These are phyloP conservation scores for Holothuria scabra DNA, from an alignment of 53 echinoderm and acorn worm species.

Conservation along the genomic window DNA sequence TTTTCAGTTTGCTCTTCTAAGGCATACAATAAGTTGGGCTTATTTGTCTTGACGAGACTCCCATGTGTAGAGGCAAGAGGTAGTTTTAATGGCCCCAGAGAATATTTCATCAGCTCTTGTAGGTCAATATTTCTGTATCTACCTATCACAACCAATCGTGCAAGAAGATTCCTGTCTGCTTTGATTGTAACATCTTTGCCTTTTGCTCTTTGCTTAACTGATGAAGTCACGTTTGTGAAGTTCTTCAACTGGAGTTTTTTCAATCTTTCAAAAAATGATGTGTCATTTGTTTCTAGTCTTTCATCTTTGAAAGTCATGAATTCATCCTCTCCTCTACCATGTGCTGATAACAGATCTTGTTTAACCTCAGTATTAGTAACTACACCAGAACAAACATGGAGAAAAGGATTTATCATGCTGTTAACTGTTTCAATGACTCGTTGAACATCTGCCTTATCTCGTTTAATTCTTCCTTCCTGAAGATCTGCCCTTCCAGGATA, in stretches of 20 bases:
- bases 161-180: conserved; percentile 54
- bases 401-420: conserved; percentile 64
- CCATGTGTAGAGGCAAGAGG: conserved; percentile 47
- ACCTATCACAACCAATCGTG: conserved; percentile 52
- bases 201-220: conserved; percentile 43
- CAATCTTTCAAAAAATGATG: conserved; percentile 50
- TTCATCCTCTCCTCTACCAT: conserved; percentile 43
- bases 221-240: conserved; percentile 30
- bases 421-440: conserved; percentile 50
- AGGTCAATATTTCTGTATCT: conserved; percentile 39
- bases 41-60: conserved; percentile 48
- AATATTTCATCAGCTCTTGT: conserved; percentile 45
- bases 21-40: conserved; percentile 52
- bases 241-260: conserved; percentile 58
- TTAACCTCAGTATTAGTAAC: conserved; percentile 45
- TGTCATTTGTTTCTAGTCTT: conserved; percentile 45
- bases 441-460: conserved; percentile 45
- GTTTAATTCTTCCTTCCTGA: not conserved
- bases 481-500: too few relatives aligned
- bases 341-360: conserved; percentile 35
- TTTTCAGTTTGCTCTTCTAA: conserved; percentile 50
- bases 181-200: conserved; percentile 54
- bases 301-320: conserved; percentile 42
- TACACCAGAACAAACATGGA: conserved; percentile 55
- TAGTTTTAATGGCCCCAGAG: conserved; percentile 56